Base-by-base conservation (phyloP, 2,888 invertebrate genomes). In the Cybosia mesomella region DNA sequence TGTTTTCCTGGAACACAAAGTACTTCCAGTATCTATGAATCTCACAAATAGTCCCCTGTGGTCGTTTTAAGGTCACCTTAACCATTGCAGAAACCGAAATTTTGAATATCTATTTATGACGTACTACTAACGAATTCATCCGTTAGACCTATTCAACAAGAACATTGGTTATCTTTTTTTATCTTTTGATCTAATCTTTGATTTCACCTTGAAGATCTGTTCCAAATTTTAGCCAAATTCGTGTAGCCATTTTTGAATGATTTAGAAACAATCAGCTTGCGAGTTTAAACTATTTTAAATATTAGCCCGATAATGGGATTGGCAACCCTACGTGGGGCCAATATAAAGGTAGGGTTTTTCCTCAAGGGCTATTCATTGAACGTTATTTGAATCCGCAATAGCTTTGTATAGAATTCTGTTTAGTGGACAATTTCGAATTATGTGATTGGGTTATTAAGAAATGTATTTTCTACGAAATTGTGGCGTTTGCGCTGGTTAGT, bases 371-470 rank as follows among this genome's bases (percentile, higher is more conserved):
- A 64, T 70, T 67, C 64, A 66, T 64, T 65, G 66, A 21, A 73
- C 71, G 70, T 70, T 71, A 69, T 69, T 71, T 39, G 74, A 70
- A 74, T 74, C 24, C 61, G 34, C 39, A 71, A 70, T 63, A 22
- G 57, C 53, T 43, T 59, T 58, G 58, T 63, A 68, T 60, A 54
- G 66, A 34, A 54, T 67, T 62, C 61, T 65, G 67, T 71, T 58
- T 64, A 64, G 71, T 67, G 67, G 71, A 71, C 67, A 71, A 71
- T 71, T 67, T 67, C 58, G 62, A 67, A 71, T 67, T 71, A 71
- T 67, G 61, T 65, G 62, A 67, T 71, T 67, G 54, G 58, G 58
- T 67, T 71, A 65, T 67, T 65, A 67, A 60, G 66, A 66, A 58
- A 69, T 65, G 65, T 65, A 59, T 43, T 62, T 66, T 65, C 15